Evolutionary conservation across 1,140 invertebrate species (phyloP).

Genomic region (Zaprionus ornatus): DNA sequence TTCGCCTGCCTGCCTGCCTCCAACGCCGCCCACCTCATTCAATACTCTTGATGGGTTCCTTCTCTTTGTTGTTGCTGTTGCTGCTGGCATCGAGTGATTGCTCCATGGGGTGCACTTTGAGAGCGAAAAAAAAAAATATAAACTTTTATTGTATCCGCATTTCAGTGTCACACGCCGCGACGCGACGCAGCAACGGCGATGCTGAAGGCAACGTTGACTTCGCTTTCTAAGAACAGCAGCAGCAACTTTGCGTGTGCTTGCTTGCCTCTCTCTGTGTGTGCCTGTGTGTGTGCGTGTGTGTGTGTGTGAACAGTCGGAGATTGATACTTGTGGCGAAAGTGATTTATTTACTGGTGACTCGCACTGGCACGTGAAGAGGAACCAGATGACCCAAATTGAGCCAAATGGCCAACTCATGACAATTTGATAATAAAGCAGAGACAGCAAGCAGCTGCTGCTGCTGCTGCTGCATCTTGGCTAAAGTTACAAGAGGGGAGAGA

Average conservation of each 20-base stretch:
- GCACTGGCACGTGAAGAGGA: conserved; percentile 33
- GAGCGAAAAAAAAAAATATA: conserved; percentile 51
- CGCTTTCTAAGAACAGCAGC: conserved; percentile 1
- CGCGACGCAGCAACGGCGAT: background rate
- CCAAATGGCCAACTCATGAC: conserved; percentile 72
- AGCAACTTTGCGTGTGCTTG: background rate
- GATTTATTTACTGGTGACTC: conserved; percentile 68
- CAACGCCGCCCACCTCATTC: conserved; percentile 29
- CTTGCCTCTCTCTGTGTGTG: no score
- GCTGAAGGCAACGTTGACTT: background rate
- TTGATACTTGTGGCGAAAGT: conserved; percentile 80
- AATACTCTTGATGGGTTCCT: conserved; percentile 60
- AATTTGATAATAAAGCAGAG: conserved; percentile 76
- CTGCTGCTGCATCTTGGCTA: conserved; percentile 10
- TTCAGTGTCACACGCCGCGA: conserved; percentile 71
- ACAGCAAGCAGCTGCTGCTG: conserved; percentile 40
- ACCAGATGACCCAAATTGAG: conserved; percentile 72
- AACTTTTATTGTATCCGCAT: conserved; percentile 82
- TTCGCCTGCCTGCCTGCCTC: background rate
- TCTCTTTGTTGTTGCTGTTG: conserved; percentile 39
- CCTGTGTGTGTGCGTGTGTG: conserved; percentile 3
- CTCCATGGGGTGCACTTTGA: conserved; percentile 79
- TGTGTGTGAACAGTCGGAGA: conserved; percentile 63
- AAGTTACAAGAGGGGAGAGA: background rate
- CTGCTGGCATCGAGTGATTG: conserved; percentile 75